Percentiles rank a stretch among this genome's conserved stretches.
These are phyloP conservation scores for Aleiodes alternator DNA, from an alignment of 2,888 invertebrate genomes.

Conservation along the genomic window DNA sequence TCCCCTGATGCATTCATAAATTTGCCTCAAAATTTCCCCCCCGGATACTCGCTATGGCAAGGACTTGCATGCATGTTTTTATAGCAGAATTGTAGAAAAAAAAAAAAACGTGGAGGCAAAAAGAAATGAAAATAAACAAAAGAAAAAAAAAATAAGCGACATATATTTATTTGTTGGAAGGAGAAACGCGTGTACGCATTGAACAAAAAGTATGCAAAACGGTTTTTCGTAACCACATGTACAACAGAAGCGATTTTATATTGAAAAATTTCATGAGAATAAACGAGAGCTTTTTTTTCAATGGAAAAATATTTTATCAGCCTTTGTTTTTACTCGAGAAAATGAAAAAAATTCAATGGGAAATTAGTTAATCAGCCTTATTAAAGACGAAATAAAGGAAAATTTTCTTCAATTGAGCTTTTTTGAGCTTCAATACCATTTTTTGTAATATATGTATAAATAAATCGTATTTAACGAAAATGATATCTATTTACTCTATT, in stretches of 20 bases:
- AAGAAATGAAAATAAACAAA: slow-evolving; percentile 14
- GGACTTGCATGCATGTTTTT: background rate
- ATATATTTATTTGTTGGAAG: slow-evolving; percentile 17
- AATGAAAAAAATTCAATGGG: too few relatives aligned
- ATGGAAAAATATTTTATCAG: slow-evolving; percentile 12
- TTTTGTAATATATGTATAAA: too few relatives aligned
- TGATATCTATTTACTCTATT: too few relatives aligned
- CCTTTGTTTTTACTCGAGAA: too few relatives aligned
- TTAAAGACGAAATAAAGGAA: too few relatives aligned
- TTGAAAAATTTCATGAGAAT: background rate
- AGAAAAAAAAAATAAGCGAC: slow-evolving; percentile 8
- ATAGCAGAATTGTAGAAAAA: background rate
- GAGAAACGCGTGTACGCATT: slow-evolving; percentile 2
- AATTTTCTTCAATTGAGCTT: too few relatives aligned
- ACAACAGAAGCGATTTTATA: slow-evolving; percentile 7
- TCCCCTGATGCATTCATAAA: slow-evolving; percentile 25
- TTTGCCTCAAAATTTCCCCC: slow-evolving; percentile 19
- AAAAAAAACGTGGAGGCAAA: too few relatives aligned
- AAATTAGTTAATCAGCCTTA: too few relatives aligned
- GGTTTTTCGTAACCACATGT: background rate
- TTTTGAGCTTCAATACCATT: too few relatives aligned
- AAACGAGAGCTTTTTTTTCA: background rate
- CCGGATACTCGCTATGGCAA: slow-evolving; percentile 20
- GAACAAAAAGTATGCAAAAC: slow-evolving; percentile 15
- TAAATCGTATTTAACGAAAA: too few relatives aligned